A percentile compares a stretch with the other conserved stretches of the same genome.
These are phyloP conservation scores for Cyprinus carpio DNA, from an alignment of 2,113 vertebrate genomes.

Conservation along the genomic window DNA sequence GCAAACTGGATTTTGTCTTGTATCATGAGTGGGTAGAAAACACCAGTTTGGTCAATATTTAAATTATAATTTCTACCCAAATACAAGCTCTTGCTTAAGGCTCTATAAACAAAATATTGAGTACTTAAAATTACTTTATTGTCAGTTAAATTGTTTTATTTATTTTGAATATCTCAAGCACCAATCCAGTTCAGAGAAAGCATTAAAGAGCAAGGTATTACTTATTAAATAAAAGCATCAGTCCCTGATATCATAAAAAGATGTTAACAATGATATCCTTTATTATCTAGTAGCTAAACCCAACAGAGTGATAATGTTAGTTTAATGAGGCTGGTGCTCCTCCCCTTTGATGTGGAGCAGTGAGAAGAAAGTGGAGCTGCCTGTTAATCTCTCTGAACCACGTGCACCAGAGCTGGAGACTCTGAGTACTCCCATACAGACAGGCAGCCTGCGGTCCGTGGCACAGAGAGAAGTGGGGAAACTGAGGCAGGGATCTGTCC, in stretches of 20 bases:
- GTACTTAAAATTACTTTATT: not conserved
- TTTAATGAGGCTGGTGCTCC: not conserved
- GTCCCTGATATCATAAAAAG: not conserved
- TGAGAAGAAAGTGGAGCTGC: not conserved
- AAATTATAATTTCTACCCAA: no score
- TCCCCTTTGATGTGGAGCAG: slow-evolving; percentile 2
- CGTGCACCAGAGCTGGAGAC: slow-evolving; percentile 5
- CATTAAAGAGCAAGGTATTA: not conserved
- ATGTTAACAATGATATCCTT: not conserved
- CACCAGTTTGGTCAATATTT: no score
- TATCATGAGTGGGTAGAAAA: no score
- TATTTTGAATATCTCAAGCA: not conserved
- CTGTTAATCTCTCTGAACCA: slow-evolving; percentile 28
- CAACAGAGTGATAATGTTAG: not conserved
- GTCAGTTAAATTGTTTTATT: not conserved
- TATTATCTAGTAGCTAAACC: not conserved
- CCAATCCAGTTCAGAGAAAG: not conserved
- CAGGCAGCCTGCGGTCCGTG: slow-evolving; percentile 15
- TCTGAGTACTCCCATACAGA: slow-evolving; percentile 50
- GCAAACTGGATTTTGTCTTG: no score
- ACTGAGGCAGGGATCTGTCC: slow-evolving; percentile 32
- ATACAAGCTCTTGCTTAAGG: no score
- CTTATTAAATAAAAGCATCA: not conserved
- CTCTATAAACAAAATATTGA: no score
- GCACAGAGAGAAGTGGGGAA: not conserved